Evolutionary conservation across 1,140 invertebrate genomes (phyloP).

Genomic region (Pinna nobilis): DNA sequence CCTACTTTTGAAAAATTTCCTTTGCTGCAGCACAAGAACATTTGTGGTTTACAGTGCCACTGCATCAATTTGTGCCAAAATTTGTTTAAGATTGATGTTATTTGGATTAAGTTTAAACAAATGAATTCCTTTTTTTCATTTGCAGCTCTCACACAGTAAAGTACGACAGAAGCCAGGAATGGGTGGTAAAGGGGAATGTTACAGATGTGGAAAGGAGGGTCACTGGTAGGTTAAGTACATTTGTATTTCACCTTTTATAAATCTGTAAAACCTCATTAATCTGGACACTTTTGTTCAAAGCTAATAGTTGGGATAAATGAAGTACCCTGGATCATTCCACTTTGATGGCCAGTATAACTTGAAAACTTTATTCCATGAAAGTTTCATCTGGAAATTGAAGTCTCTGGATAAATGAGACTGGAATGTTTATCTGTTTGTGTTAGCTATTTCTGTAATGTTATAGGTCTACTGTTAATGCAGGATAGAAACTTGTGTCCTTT

Average conservation of each 20-base stretch:
- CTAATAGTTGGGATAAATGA: too few species aligned
- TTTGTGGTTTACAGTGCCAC: too few species aligned
- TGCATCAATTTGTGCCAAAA: too few species aligned
- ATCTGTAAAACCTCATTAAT: background rate
- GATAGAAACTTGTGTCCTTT: too few species aligned
- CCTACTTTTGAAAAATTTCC: too few species aligned
- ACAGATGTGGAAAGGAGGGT: slow-evolving; percentile 92
- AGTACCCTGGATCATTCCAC: too few species aligned
- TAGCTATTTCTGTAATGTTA: too few species aligned
- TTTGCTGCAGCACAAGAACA: too few species aligned
- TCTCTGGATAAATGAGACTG: background rate
- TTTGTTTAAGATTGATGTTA: too few species aligned
- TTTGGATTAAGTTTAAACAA: too few species aligned
- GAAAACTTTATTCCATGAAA: background rate
- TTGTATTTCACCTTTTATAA: background rate
- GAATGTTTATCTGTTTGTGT: background rate
- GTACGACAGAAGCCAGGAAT: slow-evolving; percentile 94
- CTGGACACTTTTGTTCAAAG: background rate
- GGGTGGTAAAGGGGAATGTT: slow-evolving; percentile 95
- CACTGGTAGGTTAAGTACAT: slow-evolving; percentile 83
- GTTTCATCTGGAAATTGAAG: background rate
- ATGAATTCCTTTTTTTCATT: slow-evolving; percentile 7
- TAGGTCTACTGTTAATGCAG: too few species aligned
- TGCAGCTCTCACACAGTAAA: slow-evolving; percentile 91
- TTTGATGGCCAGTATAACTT: too few species aligned